phyloP scores from a whole-genome alignment of 1,140 invertebrate species.

The Phthorimaea operculella region DNA sequence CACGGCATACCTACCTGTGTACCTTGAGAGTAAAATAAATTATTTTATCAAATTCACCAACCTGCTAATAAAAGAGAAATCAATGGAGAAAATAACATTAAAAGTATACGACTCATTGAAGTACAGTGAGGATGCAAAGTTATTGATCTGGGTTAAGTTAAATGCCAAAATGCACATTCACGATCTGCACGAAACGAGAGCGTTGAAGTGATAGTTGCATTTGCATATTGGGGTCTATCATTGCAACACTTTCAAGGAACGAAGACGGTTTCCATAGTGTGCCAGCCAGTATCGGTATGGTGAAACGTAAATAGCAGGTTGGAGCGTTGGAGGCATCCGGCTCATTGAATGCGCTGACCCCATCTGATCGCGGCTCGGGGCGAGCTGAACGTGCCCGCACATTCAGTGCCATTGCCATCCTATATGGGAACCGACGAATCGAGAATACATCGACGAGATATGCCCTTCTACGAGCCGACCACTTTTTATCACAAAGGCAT shows the following conservation, averaged over 20 bases:
- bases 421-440: constrained; percentile 24
- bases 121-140: too few relatives aligned
- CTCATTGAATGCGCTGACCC: constrained; percentile 65
- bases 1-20: too few relatives aligned
- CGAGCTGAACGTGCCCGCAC: constrained; percentile 38
- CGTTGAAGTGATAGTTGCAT: neutral
- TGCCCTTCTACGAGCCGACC: neutral
- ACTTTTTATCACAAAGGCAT: neutral
- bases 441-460: constrained; percentile 4
- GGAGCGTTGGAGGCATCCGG: constrained; percentile 60
- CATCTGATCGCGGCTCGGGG: constrained; percentile 58
- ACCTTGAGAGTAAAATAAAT: too few relatives aligned
- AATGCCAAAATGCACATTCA: neutral
- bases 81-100: too few relatives aligned
- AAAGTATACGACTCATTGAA: too few relatives aligned
- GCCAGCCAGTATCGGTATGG: constrained; percentile 57
- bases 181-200: neutral
- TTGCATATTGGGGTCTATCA: constrained; percentile 9
- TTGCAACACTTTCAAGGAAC: constrained; percentile 32
- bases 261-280: constrained; percentile 53
- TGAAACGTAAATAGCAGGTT: constrained; percentile 65
- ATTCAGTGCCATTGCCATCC: constrained; percentile 43
- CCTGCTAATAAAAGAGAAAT: too few relatives aligned
- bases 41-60: too few relatives aligned
- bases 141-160: neutral